Conservation (phyloP, 2,113 vertebrate genomes). For the Myanophis thanlyinensis region DNA sequence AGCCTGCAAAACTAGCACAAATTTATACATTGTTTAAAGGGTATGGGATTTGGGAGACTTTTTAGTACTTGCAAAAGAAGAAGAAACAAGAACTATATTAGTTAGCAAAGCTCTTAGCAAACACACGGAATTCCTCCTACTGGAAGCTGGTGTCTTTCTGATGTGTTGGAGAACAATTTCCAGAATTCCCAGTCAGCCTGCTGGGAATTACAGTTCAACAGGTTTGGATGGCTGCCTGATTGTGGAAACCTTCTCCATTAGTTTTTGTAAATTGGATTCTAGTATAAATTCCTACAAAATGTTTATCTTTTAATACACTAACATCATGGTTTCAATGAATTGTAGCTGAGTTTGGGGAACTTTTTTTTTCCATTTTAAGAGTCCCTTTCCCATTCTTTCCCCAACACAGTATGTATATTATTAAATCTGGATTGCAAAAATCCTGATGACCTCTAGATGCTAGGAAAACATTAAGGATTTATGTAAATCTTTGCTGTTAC, state of each 20-base stretch:
- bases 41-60: neutral
- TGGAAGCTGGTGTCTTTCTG: neutral
- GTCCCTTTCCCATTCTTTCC: neutral
- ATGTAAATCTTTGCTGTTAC: neutral
- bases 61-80: neutral
- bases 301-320: neutral
- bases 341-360: neutral
- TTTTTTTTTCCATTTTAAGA: neutral
- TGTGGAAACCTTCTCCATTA: neutral
- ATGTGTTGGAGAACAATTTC: neutral
- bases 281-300: neutral
- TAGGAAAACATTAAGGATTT: neutral
- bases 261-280: neutral
- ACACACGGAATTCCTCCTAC: neutral
- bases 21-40: neutral
- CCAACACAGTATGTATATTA: neutral
- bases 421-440: neutral
- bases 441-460: neutral
- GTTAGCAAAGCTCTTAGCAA: neutral
- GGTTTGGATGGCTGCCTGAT: neutral
- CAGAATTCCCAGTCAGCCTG: neutral
- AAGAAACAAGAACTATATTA: neutral
- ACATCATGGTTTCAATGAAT: neutral
- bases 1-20: neutral
- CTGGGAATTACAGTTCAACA: neutral